Conservation (phyloP, 2,113 vertebrate species). For the Oxyruncus cristatus region DNA sequence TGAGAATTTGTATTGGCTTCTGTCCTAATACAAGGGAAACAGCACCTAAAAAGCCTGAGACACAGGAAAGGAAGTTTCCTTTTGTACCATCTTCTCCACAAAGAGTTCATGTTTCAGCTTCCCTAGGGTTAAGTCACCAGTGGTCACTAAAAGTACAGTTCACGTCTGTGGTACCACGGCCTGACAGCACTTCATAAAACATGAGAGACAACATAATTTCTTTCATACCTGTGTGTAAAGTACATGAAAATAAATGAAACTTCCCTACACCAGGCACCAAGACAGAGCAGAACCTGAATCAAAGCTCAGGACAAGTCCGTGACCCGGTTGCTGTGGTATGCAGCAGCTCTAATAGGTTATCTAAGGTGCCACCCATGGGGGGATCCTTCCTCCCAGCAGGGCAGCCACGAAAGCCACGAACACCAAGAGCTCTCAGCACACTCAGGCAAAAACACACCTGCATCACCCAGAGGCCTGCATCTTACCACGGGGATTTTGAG, state of each 20-base stretch:
- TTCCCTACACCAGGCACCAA: background rate
- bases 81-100: background rate
- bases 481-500: background rate
- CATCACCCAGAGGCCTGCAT: background rate
- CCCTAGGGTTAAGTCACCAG: background rate
- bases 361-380: accelerated
- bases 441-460: background rate
- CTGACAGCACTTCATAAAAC: background rate
- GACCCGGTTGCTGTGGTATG: background rate
- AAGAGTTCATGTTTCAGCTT: background rate
- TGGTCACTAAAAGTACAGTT: background rate
- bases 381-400: accelerated
- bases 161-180: accelerated
- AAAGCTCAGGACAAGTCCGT: accelerated
- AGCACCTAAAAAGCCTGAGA: background rate
- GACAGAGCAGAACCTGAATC: background rate
- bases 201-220: background rate
- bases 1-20: background rate
- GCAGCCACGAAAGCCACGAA: background rate
- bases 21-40: background rate
- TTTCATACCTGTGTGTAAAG: background rate
- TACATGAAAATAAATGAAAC: background rate
- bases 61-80: background rate
- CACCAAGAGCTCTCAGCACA: background rate
- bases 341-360: background rate